Percentiles rank a stretch among this genome's conserved stretches.
These are phyloP conservation scores for Drosophila ananassae DNA, from an alignment of 1,140 invertebrate species.

Conservation along the genomic window DNA sequence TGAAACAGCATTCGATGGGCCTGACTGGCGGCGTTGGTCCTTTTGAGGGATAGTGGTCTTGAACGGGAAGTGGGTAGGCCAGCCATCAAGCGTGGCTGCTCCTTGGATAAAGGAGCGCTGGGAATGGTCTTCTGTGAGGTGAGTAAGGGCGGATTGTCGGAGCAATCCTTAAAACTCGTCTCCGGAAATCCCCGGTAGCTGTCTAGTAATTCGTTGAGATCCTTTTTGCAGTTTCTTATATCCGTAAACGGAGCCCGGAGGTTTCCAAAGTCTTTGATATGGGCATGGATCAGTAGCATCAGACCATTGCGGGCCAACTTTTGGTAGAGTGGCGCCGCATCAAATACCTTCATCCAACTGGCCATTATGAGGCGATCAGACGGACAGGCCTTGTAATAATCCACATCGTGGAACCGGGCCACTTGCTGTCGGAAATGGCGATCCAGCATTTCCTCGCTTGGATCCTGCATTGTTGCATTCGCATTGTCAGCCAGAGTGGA, in stretches of 20 bases:
- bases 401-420: not conserved
- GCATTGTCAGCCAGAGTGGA: not conserved
- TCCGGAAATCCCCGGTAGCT: constrained; percentile 28
- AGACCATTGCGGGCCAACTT: constrained; percentile 57
- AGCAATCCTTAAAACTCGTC: too few relatives aligned
- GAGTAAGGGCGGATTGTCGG: not conserved
- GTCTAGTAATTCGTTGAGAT: constrained; percentile 48
- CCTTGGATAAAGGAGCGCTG: not conserved
- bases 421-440: constrained; percentile 46
- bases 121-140: not conserved
- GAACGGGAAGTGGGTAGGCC: not conserved
- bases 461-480: constrained; percentile 25
- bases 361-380: constrained; percentile 46
- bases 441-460: constrained; percentile 40
- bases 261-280: constrained; percentile 48
- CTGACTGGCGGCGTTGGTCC: not conserved
- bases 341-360: constrained; percentile 45
- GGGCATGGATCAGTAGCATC: constrained; percentile 50
- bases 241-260: constrained; percentile 55
- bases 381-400: constrained; percentile 1
- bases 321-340: constrained; percentile 16
- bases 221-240: constrained; percentile 18
- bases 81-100: not conserved
- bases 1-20: not conserved
- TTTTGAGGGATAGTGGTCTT: not conserved